Evolutionary conservation across 2,797 vertebrate genomes (phyloP).

Genomic region (Protosalanx chinensis): DNA sequence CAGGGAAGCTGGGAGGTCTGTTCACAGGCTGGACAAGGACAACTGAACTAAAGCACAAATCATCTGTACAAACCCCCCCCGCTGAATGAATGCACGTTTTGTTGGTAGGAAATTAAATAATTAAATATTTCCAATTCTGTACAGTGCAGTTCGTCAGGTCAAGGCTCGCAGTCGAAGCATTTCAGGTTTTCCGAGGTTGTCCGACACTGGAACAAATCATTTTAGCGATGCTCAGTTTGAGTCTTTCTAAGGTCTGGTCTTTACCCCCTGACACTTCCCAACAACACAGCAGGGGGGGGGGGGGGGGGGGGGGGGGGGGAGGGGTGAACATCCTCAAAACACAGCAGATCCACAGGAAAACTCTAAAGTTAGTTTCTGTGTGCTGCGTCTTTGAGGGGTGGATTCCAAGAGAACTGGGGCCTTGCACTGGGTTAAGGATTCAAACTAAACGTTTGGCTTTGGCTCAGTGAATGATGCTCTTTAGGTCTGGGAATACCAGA

Average conservation of each 20-base stretch:
- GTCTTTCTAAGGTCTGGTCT: slow-evolving; percentile 19
- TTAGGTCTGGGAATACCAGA: background rate
- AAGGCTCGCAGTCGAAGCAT: background rate
- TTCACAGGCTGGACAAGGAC: background rate
- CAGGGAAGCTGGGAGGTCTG: background rate
- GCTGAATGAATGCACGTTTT: too few relatives aligned
- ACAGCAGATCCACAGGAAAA: slow-evolving; percentile 11
- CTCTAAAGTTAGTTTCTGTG: background rate
- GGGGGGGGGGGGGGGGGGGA: too few relatives aligned
- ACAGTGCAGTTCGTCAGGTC: background rate
- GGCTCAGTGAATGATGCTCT: slow-evolving; percentile 16
- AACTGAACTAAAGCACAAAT: background rate
- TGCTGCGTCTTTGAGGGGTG: background rate
- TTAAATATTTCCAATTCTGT: slow-evolving; percentile 17
- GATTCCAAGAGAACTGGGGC: slow-evolving; percentile 6
- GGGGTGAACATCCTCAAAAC: slow-evolving; percentile 26
- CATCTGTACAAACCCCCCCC: too few relatives aligned
- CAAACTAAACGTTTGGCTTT: slow-evolving; percentile 2
- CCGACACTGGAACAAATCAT: background rate
- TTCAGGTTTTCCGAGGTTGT: background rate
- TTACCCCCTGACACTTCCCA: slow-evolving; percentile 18
- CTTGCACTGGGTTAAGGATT: background rate
- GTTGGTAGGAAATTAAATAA: slow-evolving; percentile 8
- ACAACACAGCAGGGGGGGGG: slow-evolving; percentile 13
- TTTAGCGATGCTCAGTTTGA: slow-evolving; percentile 2